phyloP scores from a whole-genome alignment of 2,888 invertebrate genomes.

The Drosophila anomalata region DNA sequence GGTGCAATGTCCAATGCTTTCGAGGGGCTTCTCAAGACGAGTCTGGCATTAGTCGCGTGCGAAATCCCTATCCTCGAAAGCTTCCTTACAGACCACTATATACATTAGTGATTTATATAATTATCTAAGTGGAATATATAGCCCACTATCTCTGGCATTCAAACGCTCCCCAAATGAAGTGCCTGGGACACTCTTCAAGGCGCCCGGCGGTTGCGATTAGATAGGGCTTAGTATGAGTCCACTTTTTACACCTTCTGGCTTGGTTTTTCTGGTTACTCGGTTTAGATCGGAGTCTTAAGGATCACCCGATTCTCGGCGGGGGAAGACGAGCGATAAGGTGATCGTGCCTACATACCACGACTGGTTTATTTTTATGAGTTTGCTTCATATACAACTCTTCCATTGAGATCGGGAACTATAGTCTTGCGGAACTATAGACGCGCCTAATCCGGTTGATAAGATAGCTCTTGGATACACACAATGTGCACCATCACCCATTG shows the following conservation, averaged over 20 bases:
- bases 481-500: conserved; percentile 41
- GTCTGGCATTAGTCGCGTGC: conserved; percentile 18
- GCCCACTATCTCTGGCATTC: conserved; percentile 31
- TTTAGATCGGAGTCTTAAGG: conserved; percentile 7
- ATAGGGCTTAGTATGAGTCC: conserved; percentile 56
- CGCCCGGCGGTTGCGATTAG: conserved; percentile 51
- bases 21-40: conserved; percentile 17
- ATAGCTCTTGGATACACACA: conserved; percentile 28
- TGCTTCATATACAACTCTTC: conserved; percentile 3
- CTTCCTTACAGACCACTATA: not conserved
- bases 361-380: conserved; percentile 10
- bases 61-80: conserved; percentile 14
- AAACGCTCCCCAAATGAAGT: conserved; percentile 33
- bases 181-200: conserved; percentile 45
- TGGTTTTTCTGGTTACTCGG: conserved; percentile 9
- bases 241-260: conserved; percentile 2
- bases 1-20: conserved; percentile 9
- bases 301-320: conserved; percentile 11
- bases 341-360: conserved; percentile 8
- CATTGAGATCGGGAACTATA: conserved; percentile 23
- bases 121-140: conserved; percentile 17
- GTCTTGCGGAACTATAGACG: conserved; percentile 11
- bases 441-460: conserved; percentile 31
- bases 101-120: conserved; percentile 25
- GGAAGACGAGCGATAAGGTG: conserved; percentile 27